Conservation (phyloP, 2,797 vertebrate species). For the Clamator glandarius region DNA sequence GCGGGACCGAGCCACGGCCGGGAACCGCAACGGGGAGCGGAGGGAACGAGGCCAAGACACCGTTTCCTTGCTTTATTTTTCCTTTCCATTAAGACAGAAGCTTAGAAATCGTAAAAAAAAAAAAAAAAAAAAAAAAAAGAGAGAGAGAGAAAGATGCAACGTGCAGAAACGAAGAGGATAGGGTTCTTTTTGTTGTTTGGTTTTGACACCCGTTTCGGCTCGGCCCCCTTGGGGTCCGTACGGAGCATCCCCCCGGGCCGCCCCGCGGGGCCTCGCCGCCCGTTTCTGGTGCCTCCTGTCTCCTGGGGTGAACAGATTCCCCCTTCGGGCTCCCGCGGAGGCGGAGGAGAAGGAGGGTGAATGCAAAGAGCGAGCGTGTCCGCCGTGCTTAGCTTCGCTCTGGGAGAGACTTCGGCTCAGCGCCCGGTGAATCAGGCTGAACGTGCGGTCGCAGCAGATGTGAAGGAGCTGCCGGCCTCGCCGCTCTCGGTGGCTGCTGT, state of each 20-base stretch:
- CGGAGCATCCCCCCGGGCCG: neutral
- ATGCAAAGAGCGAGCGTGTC: no score
- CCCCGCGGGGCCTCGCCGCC: no score
- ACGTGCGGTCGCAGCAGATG: neutral
- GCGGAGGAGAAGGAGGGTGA: neutral
- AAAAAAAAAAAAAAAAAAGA: no score
- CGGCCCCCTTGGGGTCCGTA: neutral
- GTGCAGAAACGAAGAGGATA: no score
- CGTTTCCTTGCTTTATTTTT: neutral
- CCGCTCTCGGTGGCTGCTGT: neutral
- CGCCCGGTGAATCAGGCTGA: neutral
- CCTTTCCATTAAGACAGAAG: neutral
- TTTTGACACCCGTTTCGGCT: neutral
- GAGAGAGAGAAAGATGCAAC: fast-evolving
- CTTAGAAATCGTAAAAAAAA: no score
- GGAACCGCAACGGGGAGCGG: neutral
- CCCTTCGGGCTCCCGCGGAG: neutral
- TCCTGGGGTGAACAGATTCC: neutral
- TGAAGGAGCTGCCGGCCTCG: neutral
- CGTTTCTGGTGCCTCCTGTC: neutral
- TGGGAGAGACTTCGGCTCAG: neutral
- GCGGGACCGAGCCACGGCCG: neutral
- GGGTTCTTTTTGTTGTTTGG: no score
- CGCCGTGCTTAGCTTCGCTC: neutral
- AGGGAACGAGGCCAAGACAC: no score